Conservation (phyloP, 2,797 vertebrate species). For the Amblyopsis hoosieri region DNA sequence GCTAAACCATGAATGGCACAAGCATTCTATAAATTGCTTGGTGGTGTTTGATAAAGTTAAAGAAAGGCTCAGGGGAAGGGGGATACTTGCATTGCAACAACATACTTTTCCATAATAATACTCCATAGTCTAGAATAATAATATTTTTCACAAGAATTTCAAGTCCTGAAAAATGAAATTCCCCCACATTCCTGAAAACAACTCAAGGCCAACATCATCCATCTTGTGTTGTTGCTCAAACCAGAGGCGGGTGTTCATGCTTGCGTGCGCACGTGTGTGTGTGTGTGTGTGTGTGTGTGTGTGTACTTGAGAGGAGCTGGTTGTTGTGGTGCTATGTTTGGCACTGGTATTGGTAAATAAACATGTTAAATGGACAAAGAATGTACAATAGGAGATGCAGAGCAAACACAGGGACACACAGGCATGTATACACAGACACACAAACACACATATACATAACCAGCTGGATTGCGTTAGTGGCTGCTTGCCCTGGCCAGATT, state of each 20-base stretch:
- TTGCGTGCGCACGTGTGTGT: background rate
- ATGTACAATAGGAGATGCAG: slow-evolving; percentile 6
- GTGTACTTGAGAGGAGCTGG: background rate
- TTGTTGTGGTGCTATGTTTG: slow-evolving; percentile 14
- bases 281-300: slow-evolving; percentile 1
- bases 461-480: slow-evolving; percentile 14
- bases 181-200: background rate
- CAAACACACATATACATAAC: slow-evolving; percentile 1
- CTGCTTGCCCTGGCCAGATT: slow-evolving; percentile 14
- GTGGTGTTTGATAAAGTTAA: too few species aligned
- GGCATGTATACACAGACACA: background rate
- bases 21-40: too few species aligned
- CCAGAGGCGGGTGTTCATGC: background rate
- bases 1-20: too few species aligned
- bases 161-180: background rate
- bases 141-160: background rate
- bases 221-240: background rate
- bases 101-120: too few species aligned
- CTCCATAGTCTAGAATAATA: too few species aligned
- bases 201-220: background rate
- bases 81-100: too few species aligned
- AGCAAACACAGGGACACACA: background rate
- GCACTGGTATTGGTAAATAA: slow-evolving; percentile 17
- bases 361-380: slow-evolving; percentile 15
- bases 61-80: too few species aligned